phyloP scores from a whole-genome alignment of 2,113 vertebrate species.

The Pollachius pollachius region DNA sequence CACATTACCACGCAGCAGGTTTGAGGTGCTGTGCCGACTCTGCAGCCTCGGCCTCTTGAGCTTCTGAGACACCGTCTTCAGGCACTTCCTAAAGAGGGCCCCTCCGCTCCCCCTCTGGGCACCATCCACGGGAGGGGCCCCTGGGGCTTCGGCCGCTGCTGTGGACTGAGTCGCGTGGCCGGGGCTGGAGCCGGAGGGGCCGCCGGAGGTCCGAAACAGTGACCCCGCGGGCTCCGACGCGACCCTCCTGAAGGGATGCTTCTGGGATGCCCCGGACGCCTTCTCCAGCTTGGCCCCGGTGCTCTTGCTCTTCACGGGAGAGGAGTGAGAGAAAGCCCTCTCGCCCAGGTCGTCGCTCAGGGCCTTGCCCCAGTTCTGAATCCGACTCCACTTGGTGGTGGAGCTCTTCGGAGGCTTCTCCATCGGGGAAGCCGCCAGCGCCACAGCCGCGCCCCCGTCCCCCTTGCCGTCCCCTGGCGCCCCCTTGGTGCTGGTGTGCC shows the following conservation, averaged over 20 bases:
- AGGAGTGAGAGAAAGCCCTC: conserved; percentile 27
- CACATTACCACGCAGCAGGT: conserved; percentile 39
- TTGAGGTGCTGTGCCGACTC: conserved; percentile 42
- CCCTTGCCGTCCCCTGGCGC: conserved; percentile 33
- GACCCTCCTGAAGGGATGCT: conserved; percentile 84
- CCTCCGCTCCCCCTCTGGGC: conserved; percentile 62
- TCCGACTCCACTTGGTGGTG: conserved; percentile 71
- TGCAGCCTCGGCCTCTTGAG: conserved; percentile 68
- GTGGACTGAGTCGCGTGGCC: conserved; percentile 26
- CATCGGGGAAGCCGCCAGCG: not conserved
- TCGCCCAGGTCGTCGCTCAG: conserved; percentile 70
- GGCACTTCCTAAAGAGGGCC: conserved; percentile 74
- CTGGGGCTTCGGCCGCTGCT: conserved; percentile 39
- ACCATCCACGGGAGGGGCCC: conserved; percentile 44
- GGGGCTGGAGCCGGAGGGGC: conserved; percentile 26
- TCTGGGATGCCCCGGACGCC: conserved; percentile 33
- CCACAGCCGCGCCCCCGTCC: conserved; percentile 25
- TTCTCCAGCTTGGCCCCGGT: conserved; percentile 33
- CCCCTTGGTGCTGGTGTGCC: conserved; percentile 70
- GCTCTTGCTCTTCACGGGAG: conserved; percentile 16
- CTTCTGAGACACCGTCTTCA: conserved; percentile 75
- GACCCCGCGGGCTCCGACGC: conserved; percentile 77
- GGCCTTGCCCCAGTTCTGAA: conserved; percentile 81
- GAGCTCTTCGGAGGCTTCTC: conserved; percentile 63
- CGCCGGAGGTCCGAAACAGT: conserved; percentile 38